Percentiles rank a stretch among this genome's conserved stretches.
Evolutionary conservation across 1,140 invertebrate species (phyloP).

Genomic region (Eumaeus atala): DNA sequence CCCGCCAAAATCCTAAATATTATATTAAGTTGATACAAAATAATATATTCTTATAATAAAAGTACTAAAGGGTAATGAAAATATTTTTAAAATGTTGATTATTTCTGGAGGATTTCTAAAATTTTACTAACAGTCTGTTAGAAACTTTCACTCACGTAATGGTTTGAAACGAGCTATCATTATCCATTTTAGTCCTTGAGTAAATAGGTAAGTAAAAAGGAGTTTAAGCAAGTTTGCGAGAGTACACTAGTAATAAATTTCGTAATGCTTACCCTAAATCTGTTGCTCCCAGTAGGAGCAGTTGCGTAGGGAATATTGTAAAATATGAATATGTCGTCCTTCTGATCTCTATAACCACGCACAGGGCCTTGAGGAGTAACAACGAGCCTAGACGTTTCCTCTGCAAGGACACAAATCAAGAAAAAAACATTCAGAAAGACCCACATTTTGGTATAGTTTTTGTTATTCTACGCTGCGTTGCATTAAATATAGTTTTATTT

Average conservation of each 20-base stretch:
- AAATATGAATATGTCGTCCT: constrained; percentile 19
- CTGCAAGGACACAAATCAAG: background rate
- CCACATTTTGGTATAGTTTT: no score
- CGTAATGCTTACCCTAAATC: constrained; percentile 25
- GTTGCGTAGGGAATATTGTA: constrained; percentile 31
- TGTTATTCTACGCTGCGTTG: no score
- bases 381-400: constrained; percentile 16
- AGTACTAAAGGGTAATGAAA: no score
- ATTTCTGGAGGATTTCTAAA: no score
- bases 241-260: constrained; percentile 3
- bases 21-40: no score
- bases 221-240: background rate
- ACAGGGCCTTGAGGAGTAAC: constrained; percentile 23
- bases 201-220: background rate
- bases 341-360: constrained; percentile 21
- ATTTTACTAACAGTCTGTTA: no score
- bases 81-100: no score
- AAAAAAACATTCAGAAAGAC: background rate
- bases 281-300: constrained; percentile 25
- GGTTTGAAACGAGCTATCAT: no score
- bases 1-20: no score
- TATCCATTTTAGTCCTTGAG: background rate
- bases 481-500: no score
- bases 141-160: no score
- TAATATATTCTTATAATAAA: no score